phyloP scores from a whole-genome alignment of 2,888 invertebrate genomes.

The Ennomos quercinarius region DNA sequence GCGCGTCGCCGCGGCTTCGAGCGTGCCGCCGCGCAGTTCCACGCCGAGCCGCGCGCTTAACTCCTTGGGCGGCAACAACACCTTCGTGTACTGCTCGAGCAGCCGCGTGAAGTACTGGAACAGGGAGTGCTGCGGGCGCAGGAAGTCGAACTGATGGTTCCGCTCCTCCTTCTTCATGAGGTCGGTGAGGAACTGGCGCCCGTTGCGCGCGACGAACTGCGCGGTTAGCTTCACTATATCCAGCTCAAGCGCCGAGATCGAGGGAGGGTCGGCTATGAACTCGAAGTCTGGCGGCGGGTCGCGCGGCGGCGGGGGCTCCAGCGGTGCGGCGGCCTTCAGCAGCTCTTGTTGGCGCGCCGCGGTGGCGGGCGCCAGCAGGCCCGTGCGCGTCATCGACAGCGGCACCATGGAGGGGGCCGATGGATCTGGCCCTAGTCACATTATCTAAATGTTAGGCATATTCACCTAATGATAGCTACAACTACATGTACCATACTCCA shows the following conservation, averaged over 20 bases:
- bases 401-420: slow-evolving; percentile 47
- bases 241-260: slow-evolving; percentile 98
- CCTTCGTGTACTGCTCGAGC: slow-evolving; percentile 99
- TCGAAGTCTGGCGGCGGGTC: slow-evolving; percentile 97
- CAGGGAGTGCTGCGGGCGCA: slow-evolving; percentile 98
- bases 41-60: slow-evolving; percentile 91
- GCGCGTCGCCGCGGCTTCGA: slow-evolving; percentile 95
- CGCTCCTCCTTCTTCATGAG: slow-evolving; percentile 99
- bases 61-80: slow-evolving; percentile 97
- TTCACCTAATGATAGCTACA: too few species aligned
- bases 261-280: slow-evolving; percentile 98
- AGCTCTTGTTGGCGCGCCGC: slow-evolving; percentile 95
- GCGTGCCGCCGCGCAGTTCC: slow-evolving; percentile 89
- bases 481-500: too few species aligned
- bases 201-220: slow-evolving; percentile 99
- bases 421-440: slow-evolving; percentile 52
- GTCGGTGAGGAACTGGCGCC: slow-evolving; percentile 98
- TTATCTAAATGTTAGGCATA: too few species aligned
- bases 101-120: slow-evolving; percentile 99
- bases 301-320: slow-evolving; percentile 94
- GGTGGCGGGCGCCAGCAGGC: slow-evolving; percentile 89
- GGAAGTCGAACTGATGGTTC: slow-evolving; percentile 99
- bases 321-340: slow-evolving; percentile 93
- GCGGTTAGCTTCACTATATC: slow-evolving; percentile 99
- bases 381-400: slow-evolving; percentile 63